A percentile compares a stretch with the other conserved stretches of the same genome.
Evolutionary conservation across 2,888 invertebrate species (phyloP).

Genomic region (Melinaea menophilus): DNA sequence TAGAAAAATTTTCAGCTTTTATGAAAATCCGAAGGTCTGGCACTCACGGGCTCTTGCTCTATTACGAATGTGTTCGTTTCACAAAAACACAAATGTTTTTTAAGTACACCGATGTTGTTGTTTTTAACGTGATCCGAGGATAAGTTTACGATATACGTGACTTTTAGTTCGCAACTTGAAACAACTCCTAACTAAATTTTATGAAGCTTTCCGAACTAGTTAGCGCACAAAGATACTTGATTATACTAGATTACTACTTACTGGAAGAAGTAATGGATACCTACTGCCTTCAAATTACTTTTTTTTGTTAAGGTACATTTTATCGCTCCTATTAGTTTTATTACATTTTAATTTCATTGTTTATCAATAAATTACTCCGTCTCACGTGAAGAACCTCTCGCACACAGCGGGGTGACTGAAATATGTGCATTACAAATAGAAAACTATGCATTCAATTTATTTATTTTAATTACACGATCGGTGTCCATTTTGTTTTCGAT

Average conservation of each 20-base stretch:
- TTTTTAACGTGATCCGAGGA: constrained; percentile 21
- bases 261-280: constrained; percentile 6
- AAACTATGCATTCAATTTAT: constrained; percentile 54
- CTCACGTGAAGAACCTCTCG: constrained; percentile 16
- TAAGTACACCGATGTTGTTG: constrained; percentile 16
- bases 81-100: constrained; percentile 42
- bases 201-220: constrained; percentile 8
- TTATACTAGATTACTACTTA: constrained; percentile 1
- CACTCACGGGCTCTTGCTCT: no score
- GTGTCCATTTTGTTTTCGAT: constrained; percentile 10
- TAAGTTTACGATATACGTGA: constrained; percentile 20
- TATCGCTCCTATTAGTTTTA: neutral
- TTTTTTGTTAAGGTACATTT: neutral
- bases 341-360: neutral
- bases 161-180: constrained; percentile 13
- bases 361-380: no score
- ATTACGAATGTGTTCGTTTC: constrained; percentile 52
- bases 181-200: constrained; percentile 6
- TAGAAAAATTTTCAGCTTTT: no score
- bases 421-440: constrained; percentile 41
- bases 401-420: constrained; percentile 27
- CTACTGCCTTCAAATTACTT: neutral
- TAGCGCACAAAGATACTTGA: constrained; percentile 5
- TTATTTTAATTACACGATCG: constrained; percentile 57
- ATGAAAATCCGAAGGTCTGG: no score